These are phyloP conservation scores for Plestiodon gilberti DNA, from an alignment of 2,113 vertebrate species.

Conservation along the genomic window DNA sequence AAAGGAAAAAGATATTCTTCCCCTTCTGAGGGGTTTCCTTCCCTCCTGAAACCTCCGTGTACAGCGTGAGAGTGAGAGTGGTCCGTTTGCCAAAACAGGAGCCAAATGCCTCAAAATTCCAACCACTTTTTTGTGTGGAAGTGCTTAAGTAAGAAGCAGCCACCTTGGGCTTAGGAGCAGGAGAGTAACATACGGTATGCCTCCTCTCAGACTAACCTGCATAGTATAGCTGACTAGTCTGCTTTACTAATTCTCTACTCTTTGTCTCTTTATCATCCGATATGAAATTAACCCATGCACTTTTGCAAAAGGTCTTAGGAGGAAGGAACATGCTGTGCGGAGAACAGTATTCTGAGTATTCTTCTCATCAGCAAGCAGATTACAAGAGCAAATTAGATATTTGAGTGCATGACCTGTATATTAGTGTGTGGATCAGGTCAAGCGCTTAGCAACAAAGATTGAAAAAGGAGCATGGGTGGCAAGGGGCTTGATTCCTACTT, in stretches of 20 bases:
- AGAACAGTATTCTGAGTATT: not conserved
- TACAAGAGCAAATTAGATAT: not conserved
- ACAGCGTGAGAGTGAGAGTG: no score
- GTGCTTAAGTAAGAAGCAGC: not conserved
- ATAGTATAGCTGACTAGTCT: not conserved
- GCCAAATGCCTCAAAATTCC: no score
- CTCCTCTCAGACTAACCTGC: no score
- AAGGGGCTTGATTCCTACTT: not conserved
- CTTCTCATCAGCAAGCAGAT: not conserved
- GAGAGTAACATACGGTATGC: no score
- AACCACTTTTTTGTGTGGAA: not conserved
- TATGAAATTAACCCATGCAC: not conserved
- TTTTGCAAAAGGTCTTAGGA: not conserved
- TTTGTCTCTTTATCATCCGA: not conserved
- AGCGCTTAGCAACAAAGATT: not conserved
- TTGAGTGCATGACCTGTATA: not conserved
- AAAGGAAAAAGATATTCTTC: not conserved
- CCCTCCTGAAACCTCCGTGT: no score
- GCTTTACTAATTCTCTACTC: not conserved
- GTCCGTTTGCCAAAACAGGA: no score
- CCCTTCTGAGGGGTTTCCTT: no score
- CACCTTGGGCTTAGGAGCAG: not conserved
- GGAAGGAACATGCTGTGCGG: no score
- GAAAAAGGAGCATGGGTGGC: no score
- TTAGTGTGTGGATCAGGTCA: no score